These are phyloP conservation scores for Calliphora vomitoria DNA, from an alignment of 2,888 invertebrate genomes.

Conservation along the genomic window DNA sequence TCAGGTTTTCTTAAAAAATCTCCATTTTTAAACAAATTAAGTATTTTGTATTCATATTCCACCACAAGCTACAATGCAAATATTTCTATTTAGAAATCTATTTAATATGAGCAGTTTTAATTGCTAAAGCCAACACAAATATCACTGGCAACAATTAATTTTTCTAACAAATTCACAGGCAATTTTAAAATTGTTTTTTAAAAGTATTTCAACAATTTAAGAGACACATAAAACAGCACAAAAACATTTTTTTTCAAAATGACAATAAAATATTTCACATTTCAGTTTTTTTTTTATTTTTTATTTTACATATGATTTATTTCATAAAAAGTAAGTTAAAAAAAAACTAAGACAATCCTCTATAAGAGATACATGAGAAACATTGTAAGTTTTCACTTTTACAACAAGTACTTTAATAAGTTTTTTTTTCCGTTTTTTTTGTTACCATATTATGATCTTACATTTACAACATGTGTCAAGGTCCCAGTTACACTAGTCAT, in stretches of 20 bases:
- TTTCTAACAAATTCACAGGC: conserved; percentile 26
- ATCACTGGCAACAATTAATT: neutral
- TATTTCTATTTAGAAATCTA: neutral
- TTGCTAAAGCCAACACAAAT: neutral
- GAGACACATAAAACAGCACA: conserved; percentile 11
- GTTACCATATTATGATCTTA: conserved; percentile 27
- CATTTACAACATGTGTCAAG: conserved; percentile 68
- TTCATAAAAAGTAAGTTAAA: neutral
- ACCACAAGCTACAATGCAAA: neutral
- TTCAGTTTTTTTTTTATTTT: neutral
- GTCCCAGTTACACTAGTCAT: conserved; percentile 59
- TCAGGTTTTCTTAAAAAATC: no score
- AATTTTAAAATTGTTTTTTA: conserved; percentile 17
- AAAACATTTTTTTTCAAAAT: conserved; percentile 22
- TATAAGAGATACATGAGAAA: conserved; percentile 37
- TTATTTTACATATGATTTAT: neutral
- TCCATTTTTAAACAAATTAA: no score
- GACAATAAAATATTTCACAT: conserved; percentile 44
- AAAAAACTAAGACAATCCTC: neutral
- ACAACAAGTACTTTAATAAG: conserved; percentile 36
- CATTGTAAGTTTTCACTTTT: conserved; percentile 63
- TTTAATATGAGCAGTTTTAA: neutral
- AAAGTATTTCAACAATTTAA: conserved; percentile 15
- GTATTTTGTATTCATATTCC: no score
- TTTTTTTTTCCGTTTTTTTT: conserved; percentile 6